Base-by-base conservation (phyloP, 2,888 invertebrate species). In the Siphlonurus alternatus region DNA sequence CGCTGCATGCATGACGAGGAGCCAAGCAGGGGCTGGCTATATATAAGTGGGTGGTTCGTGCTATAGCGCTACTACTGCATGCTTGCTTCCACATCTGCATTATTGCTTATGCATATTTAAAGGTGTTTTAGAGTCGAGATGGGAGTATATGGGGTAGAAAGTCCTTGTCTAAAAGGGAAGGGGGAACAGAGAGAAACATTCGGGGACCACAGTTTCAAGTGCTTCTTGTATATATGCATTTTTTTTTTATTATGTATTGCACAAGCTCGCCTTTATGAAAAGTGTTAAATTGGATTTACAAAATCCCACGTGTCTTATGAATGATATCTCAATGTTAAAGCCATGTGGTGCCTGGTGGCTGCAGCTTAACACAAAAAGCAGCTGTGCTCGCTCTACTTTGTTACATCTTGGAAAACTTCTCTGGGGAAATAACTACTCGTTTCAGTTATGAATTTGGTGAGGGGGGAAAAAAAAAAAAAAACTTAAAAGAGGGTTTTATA, bases 401-500 rank as follows among this genome's bases (percentile, higher is more conserved):
- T 38, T 38, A 10, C 38, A 38, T 15, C 56, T 3, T 56, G 25
- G 61, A 18, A 24, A 20, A 24, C 25, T 25, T 19, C 61, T 61
- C 61, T 25, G 2, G 61, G 61, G 61, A 61, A 61, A 61, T 61
- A 61, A 61, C 25, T 38, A 18, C 25, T 25, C 61, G 61, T 25
- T 61, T 61, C 24, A 60, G 22, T 22, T 23, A 60, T 60, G 22
- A 59, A 22, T 59, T 60, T 60, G 25, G 24, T 60, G 51, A 53
- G 53, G 64, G 5, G 5, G 59, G 10, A 22, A 61, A 5, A 61
- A 23, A 7, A 24, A 24, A 65, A 60, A 62, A 53, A 62, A 22
- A 75, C 68, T 71, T 69, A 70, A 75, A 72, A 71, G 73, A 74
- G 74, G 73, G 71, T 78, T 79, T 79, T 79, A 79, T 69, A 72